Percentiles rank a stretch among this genome's conserved stretches.
Evolutionary conservation across 2,888 invertebrate genomes (phyloP).

Genomic region (Phytoseiulus persimilis): DNA sequence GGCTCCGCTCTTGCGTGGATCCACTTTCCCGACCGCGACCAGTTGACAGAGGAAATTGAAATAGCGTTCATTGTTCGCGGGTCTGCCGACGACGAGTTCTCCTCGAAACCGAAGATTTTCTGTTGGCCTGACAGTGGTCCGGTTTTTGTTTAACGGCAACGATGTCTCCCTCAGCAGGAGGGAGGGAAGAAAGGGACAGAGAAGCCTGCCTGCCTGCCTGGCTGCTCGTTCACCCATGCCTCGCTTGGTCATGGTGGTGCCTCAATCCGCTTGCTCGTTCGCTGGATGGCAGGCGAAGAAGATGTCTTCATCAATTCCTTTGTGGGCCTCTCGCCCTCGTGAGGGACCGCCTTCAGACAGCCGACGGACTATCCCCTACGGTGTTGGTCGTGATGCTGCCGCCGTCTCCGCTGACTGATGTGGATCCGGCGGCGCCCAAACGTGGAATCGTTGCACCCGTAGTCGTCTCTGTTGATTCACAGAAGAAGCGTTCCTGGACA

Average conservation of each 20-base stretch:
- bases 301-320: not conserved
- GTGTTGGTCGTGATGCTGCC: not conserved
- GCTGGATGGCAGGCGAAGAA: not conserved
- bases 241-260: constrained; percentile 5
- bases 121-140: not conserved
- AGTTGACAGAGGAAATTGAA: not conserved
- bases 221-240: not conserved
- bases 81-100: not conserved
- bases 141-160: not conserved
- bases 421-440: not conserved
- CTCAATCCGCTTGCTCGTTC: not conserved
- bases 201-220: not conserved
- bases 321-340: constrained; percentile 5
- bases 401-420: not conserved
- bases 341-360: not conserved
- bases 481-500: not conserved
- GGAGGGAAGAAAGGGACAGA: not conserved
- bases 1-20: too few species aligned
- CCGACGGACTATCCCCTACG: not conserved
- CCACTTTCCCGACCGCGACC: too few species aligned
- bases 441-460: not conserved
- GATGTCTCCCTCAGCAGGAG: constrained; percentile 5
- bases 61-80: not conserved
- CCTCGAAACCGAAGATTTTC: not conserved
- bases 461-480: not conserved